phyloP scores from a whole-genome alignment of 2,888 invertebrate species.

The Ferdinandea cuprea region DNA sequence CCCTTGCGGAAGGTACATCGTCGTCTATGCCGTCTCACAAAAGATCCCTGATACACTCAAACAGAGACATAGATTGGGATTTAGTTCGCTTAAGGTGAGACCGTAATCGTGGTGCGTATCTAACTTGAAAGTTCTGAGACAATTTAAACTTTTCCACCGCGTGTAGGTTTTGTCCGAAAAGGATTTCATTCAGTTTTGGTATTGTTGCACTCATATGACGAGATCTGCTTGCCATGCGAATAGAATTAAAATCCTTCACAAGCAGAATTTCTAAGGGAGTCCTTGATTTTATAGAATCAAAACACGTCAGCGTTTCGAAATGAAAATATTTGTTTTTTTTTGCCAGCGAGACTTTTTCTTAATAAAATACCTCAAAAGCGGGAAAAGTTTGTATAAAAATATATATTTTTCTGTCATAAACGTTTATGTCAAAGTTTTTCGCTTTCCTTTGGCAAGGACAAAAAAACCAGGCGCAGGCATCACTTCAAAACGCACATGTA shows the following conservation, averaged over 20 bases:
- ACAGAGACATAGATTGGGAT: slow-evolving; percentile 24
- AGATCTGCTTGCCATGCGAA: too few species aligned
- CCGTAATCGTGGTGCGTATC: neutral
- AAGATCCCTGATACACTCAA: neutral
- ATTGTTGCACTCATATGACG: slow-evolving; percentile 6
- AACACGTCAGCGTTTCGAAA: slow-evolving; percentile 17
- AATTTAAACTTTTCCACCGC: slow-evolving; percentile 35
- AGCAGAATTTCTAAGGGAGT: slow-evolving; percentile 7
- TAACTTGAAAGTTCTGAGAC: slow-evolving; percentile 9
- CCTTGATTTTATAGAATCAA: neutral
- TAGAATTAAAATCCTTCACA: too few species aligned
- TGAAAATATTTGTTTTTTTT: slow-evolving; percentile 25
- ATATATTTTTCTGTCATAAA: slow-evolving; percentile 39
- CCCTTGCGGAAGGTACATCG: neutral
- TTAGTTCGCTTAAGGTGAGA: slow-evolving; percentile 24
- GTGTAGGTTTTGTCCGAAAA: too few species aligned
- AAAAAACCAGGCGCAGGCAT: too few species aligned
- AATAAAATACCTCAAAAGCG: too few species aligned
- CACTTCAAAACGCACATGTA: neutral
- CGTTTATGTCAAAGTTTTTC: slow-evolving; percentile 25
- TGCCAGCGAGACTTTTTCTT: too few species aligned
- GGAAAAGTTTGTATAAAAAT: slow-evolving; percentile 26
- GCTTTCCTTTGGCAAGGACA: neutral
- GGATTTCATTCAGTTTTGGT: neutral
- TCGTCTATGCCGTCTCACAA: neutral